Percentiles rank a stretch among this genome's conserved stretches.
phyloP scores from a whole-genome alignment of 2,797 vertebrate genomes.

The Smutsia temminckii region DNA sequence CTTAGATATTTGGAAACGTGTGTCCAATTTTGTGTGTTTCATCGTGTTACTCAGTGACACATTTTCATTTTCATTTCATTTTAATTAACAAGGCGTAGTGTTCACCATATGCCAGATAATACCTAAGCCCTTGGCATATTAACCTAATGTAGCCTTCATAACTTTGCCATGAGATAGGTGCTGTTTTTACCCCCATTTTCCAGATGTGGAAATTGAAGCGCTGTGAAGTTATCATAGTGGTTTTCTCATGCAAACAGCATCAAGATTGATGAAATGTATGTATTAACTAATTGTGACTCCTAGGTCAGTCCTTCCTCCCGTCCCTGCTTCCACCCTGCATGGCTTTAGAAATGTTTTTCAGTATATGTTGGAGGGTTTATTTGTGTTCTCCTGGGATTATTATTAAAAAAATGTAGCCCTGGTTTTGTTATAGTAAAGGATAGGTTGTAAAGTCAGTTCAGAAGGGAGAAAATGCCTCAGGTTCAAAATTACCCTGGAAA shows the following conservation, averaged over 20 bases:
- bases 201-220: neutral
- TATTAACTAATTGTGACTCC: neutral
- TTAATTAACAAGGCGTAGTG: neutral
- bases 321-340: neutral
- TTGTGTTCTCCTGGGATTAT: neutral
- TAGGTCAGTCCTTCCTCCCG: neutral
- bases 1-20: neutral
- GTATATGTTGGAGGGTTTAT: neutral
- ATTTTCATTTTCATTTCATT: neutral
- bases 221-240: neutral
- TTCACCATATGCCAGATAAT: neutral
- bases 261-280: neutral
- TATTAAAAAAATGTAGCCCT: neutral
- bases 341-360: neutral
- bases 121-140: neutral
- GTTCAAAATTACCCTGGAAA: slow-evolving; percentile 41
- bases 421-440: neutral
- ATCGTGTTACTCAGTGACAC: neutral
- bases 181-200: neutral
- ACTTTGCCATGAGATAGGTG: neutral
- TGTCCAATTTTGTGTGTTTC: neutral
- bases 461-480: slow-evolving; percentile 38
- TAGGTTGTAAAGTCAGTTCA: neutral
- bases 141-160: neutral
- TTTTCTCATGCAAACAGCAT: neutral